Percentiles rank a stretch among this genome's conserved stretches.
These are phyloP conservation scores for Anguilla japonica DNA, from an alignment of 2,113 vertebrate genomes.

Conservation along the genomic window DNA sequence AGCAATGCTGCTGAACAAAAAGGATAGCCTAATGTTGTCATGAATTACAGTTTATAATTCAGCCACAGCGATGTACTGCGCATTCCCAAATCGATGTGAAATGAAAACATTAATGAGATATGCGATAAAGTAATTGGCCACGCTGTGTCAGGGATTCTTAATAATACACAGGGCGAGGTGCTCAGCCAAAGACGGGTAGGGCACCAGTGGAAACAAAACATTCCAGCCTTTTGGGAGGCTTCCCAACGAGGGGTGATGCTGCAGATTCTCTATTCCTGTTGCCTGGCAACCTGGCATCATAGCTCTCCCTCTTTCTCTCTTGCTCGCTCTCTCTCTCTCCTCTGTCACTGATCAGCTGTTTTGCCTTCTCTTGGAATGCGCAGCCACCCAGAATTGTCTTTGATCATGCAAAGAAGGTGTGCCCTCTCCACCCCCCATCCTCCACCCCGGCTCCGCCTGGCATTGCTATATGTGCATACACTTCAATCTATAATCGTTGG, in stretches of 20 bases:
- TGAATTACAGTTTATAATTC: slow-evolving; percentile 16
- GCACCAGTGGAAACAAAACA: slow-evolving; percentile 23
- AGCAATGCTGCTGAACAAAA: background rate
- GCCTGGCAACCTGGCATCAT: slow-evolving; percentile 68
- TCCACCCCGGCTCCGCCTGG: background rate
- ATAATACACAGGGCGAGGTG: background rate
- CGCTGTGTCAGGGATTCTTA: no score
- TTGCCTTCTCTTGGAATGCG: slow-evolving; percentile 33
- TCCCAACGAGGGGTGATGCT: slow-evolving; percentile 62
- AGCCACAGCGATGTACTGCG: background rate
- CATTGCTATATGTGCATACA: background rate
- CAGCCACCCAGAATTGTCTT: slow-evolving; percentile 10
- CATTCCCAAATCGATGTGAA: background rate
- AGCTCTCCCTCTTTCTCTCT: slow-evolving; percentile 27
- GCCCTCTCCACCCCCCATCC: background rate
- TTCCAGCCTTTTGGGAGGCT: slow-evolving; percentile 42
- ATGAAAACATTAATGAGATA: background rate
- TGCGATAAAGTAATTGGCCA: background rate
- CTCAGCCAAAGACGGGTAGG: slow-evolving; percentile 34
- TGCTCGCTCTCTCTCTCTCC: background rate
- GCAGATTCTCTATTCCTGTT: slow-evolving; percentile 61
- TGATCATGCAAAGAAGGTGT: slow-evolving; percentile 15
- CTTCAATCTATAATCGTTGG: background rate
- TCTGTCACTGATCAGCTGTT: slow-evolving; percentile 38
- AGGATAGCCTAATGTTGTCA: slow-evolving; percentile 26